Base-by-base conservation (phyloP, 2,888 invertebrate genomes). In the Apoda limacodes region DNA sequence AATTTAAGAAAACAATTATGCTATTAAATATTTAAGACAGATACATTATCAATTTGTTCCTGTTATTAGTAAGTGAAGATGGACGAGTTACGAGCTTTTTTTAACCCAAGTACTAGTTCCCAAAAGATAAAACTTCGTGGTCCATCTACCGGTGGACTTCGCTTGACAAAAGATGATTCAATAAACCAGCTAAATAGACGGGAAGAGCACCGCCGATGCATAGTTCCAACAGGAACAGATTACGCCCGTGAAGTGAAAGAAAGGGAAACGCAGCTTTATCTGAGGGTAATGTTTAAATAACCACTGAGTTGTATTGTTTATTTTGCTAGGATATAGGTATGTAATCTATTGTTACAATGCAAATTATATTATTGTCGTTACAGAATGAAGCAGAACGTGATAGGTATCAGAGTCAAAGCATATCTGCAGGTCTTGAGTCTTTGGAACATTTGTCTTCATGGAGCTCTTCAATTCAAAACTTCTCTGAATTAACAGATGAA, bases 61-160 rank as follows among this genome's bases (percentile, higher is more conserved):
- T n/a, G n/a, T n/a, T n/a, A n/a, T n/a, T 14, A 20, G 30, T 7
- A 5, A 17, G 17, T 17, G 5, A 7, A 14, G 38, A 69, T 70
- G 81, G 76, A 81, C n/a, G 81, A 80, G 41, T 22, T 81, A 17
- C 46, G 55, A 28, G 50, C 55, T 3, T 80, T 75, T 58, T 65
- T 70, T 33, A 63, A 62, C 27, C 37, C 50, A 25, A 62, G 71
- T 10, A 64, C 67, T 4, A 42, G 37, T 24, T 41, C 61, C 3
- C 58, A 67, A 52, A 46, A 55, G 28, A 50, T 39, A 4, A 69
- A 56, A 56, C 55, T 76, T 25, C 53, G 65, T 12, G 62, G 63
- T 11, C 65, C 72, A 17, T 32, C 69, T 26, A 80, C 78, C 9
- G 64, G 61, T 22, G 74, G 80, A 4, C 37, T 60, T 25, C 54